Percentiles rank a stretch among this genome's conserved stretches.
These are phyloP conservation scores for Tubiluchus corallicola DNA, from an alignment of 2,888 invertebrate genomes.

Conservation along the genomic window DNA sequence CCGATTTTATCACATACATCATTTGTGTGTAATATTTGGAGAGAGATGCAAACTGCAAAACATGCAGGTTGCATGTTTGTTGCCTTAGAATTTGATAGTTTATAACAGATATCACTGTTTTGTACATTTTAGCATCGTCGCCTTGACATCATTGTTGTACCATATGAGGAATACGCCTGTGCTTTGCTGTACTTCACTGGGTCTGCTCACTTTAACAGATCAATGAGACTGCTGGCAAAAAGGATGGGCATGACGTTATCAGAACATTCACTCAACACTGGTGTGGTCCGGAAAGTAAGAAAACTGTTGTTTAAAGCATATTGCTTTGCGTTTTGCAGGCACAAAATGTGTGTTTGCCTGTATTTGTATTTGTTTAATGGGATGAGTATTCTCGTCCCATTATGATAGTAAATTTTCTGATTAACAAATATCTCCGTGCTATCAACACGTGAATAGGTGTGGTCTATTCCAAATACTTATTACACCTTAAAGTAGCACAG, in stretches of 20 bases:
- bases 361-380: no score
- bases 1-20: no score
- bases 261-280: constrained; percentile 31
- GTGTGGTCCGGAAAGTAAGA: constrained; percentile 35
- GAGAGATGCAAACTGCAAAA: constrained; percentile 1
- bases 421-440: no score
- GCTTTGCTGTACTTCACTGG: constrained; percentile 35
- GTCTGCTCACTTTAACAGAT: constrained; percentile 34
- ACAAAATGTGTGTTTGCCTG: no score
- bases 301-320: constrained; percentile 4
- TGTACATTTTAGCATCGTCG: constrained; percentile 26
- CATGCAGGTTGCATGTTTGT: constrained; percentile 6
- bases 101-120: constrained; percentile 2
- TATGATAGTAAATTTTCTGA: no score
- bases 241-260: constrained; percentile 33
- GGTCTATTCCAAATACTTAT: no score
- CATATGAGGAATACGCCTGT: constrained; percentile 31
- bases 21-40: neutral
- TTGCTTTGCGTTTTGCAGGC: no score
- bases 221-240: constrained; percentile 31
- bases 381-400: no score
- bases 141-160: constrained; percentile 33
- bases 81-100: constrained; percentile 9
- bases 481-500: no score
- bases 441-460: no score